Evolutionary conservation across 2,797 vertebrate genomes (phyloP), one percentile per base, ranked within the genome.

Genomic region (Myoxocephalus aenaeus): DNA sequence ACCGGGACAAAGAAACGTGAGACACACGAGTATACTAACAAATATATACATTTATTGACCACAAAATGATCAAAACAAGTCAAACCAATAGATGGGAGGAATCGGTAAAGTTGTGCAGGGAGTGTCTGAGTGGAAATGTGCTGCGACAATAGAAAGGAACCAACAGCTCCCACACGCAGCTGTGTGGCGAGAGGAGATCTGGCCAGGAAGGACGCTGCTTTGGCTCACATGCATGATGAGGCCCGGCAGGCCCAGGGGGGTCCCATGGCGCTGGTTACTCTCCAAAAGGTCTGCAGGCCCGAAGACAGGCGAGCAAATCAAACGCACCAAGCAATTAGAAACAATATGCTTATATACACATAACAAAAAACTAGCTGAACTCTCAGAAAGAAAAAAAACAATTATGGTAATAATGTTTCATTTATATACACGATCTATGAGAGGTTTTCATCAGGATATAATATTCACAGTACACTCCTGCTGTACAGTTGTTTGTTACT

Each of bases 271-370:
- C 29, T 18, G 27, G 18, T 57, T 57, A 57, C 56, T 18, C 29
- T 32, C 27, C 46, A 20, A 17, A 46, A 32, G 54, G 54, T 57
- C 4, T 57, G 54, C 15, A 32, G 56, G 18, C 17, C 46, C 9
- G 50, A 10, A 36, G 57, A 36, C 57, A n/a, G 32, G 3, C 38
- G 9, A 38, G 32, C 29, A 11, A 2, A 59, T 18, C 32, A 36
- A 34, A 36, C 6, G 32, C 57, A 34, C 56, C 4, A 18, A 18
- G 32, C n/a, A 20, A 50, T 20, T 4, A 7, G 11, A 44, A 44
- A 44, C 32, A 72, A 14, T 15, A 38, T 66, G 5, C 29, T n/a
- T n/a, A n/a, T n/a, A n/a, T n/a, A n/a, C n/a, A 66, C 69, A n/a
- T 7, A 3, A 29, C 13, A 20, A 1, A 29, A 65, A 67, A 22